These are phyloP conservation scores for Forbesichthys papilliferus DNA, from an alignment of 2,113 vertebrate species.

Conservation along the genomic window DNA sequence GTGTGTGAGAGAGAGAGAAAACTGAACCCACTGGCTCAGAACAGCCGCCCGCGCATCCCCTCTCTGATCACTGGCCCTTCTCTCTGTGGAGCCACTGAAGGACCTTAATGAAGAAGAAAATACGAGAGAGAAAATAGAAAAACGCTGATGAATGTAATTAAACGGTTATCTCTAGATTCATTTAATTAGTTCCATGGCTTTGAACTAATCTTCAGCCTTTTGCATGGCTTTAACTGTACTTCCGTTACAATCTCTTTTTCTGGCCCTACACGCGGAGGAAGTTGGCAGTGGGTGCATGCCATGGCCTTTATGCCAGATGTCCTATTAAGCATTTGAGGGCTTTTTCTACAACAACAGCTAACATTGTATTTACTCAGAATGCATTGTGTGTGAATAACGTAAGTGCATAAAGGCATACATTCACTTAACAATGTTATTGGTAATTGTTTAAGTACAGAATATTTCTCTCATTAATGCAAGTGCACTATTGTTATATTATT, in stretches of 20 bases:
- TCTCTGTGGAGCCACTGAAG: conserved; percentile 25
- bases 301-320: too few species aligned
- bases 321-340: too few species aligned
- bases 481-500: too few species aligned
- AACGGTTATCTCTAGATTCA: conserved; percentile 66
- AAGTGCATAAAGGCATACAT: too few species aligned
- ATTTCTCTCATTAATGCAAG: too few species aligned
- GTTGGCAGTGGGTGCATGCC: background rate
- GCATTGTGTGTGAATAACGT: too few species aligned
- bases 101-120: conserved; percentile 45
- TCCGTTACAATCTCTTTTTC: conserved; percentile 40
- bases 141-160: conserved; percentile 58
- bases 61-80: conserved; percentile 19
- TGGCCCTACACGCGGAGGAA: conserved; percentile 38
- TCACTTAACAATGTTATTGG: too few species aligned
- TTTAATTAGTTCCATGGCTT: conserved; percentile 70
- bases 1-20: background rate
- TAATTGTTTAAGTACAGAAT: too few species aligned
- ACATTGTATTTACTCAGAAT: too few species aligned
- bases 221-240: conserved; percentile 58
- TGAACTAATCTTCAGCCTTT: conserved; percentile 60
- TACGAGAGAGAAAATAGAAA: conserved; percentile 16
- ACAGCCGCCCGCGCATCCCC: background rate
- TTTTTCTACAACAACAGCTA: too few species aligned
- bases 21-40: background rate